These are phyloP conservation scores for Apantesis nais DNA, from an alignment of 2,888 invertebrate genomes.

Conservation along the genomic window DNA sequence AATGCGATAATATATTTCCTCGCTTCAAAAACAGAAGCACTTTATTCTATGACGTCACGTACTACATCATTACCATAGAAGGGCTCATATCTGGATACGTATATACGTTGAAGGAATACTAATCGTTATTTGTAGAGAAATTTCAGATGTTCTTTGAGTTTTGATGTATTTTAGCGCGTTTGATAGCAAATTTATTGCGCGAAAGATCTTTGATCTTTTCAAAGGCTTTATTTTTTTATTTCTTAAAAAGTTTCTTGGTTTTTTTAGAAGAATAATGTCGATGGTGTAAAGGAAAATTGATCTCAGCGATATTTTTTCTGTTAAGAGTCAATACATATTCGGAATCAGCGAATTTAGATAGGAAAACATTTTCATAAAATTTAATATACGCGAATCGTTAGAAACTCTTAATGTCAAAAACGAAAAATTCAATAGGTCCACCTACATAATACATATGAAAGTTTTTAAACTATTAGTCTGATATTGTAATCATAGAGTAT, in stretches of 20 bases:
- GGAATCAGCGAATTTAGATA: too few species aligned
- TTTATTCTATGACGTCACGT: slow-evolving; percentile 45
- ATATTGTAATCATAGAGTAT: too few species aligned
- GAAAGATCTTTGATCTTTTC: slow-evolving; percentile 11
- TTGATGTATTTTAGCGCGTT: slow-evolving; percentile 18
- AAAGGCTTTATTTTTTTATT: neutral
- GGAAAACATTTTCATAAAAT: too few species aligned
- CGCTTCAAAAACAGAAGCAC: slow-evolving; percentile 33
- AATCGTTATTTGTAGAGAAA: slow-evolving; percentile 26
- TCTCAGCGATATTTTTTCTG: too few species aligned
- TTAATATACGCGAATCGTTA: too few species aligned
- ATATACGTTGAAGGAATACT: slow-evolving; percentile 44
- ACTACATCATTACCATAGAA: slow-evolving; percentile 38
- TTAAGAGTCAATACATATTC: too few species aligned
- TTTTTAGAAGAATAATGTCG: too few species aligned
- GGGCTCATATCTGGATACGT: slow-evolving; percentile 36
- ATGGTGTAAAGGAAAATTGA: too few species aligned
- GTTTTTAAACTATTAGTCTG: too few species aligned
- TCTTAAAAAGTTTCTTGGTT: neutral
- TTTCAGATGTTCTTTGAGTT: slow-evolving; percentile 24
- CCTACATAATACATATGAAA: too few species aligned
- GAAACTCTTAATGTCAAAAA: too few species aligned
- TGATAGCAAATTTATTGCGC: slow-evolving; percentile 15
- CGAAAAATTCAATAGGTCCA: too few species aligned
- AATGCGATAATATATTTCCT: slow-evolving; percentile 30